A percentile compares a stretch with the other conserved stretches of the same genome.
Evolutionary conservation across 2,113 vertebrate genomes (phyloP).

Genomic region (Australoheros scitulus): DNA sequence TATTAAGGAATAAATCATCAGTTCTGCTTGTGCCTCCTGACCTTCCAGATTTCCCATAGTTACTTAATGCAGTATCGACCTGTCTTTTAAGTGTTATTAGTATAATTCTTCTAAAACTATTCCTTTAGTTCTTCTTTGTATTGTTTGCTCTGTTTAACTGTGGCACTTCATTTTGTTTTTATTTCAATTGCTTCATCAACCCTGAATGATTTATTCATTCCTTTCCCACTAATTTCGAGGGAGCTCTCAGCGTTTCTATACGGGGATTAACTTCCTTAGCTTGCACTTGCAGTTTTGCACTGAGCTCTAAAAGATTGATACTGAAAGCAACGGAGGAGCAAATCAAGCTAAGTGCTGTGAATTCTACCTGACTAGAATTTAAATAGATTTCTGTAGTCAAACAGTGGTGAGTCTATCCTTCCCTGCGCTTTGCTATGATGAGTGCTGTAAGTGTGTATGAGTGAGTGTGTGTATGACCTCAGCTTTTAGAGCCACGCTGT

Average conservation of each 20-base stretch:
- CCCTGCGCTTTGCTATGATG: conserved; percentile 12
- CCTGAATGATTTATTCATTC: conserved; percentile 34
- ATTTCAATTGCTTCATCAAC: conserved; percentile 37
- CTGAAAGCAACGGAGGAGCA: conserved; percentile 48
- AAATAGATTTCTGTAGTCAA: conserved; percentile 41
- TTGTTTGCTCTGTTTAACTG: neutral
- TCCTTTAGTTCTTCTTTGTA: neutral
- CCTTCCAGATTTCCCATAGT: neutral
- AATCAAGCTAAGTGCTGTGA: conserved; percentile 75
- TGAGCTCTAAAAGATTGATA: conserved; percentile 49
- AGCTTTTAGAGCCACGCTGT: conserved; percentile 56
- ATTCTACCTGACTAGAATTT: conserved; percentile 70
- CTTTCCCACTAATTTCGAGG: conserved; percentile 9
- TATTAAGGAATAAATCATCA: conserved; percentile 9
- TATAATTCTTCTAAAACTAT: neutral
- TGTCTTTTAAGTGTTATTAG: neutral
- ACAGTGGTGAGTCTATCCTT: conserved; percentile 5
- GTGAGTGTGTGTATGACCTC: conserved; percentile 26
- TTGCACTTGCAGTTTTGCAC: conserved; percentile 61
- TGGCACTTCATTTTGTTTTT: conserved; percentile 15
- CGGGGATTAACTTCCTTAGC: conserved; percentile 41
- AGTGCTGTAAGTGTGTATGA: conserved; percentile 19
- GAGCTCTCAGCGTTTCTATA: conserved; percentile 47
- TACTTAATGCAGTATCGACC: neutral
- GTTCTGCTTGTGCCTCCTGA: neutral